Percentiles rank a stretch among this genome's conserved stretches.
Evolutionary conservation across 1,140 invertebrate genomes (phyloP).

Genomic region (Ericerus pela): DNA sequence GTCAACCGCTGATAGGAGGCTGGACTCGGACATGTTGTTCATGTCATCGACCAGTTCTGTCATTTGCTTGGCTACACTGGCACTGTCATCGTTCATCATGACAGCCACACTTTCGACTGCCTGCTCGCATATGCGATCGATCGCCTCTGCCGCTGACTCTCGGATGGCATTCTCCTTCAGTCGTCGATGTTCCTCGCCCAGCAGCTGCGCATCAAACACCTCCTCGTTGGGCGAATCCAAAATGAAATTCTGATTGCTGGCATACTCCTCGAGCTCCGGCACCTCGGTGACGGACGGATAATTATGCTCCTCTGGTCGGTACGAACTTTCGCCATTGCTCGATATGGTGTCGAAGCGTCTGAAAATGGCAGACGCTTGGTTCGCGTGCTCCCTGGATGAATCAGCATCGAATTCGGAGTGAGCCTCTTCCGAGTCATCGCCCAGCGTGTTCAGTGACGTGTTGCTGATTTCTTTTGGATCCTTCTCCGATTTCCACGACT

Average conservation of each 20-base stretch:
- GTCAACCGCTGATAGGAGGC: neutral
- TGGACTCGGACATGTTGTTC: neutral
- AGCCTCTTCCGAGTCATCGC: constrained; percentile 2
- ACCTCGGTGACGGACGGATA: constrained; percentile 1
- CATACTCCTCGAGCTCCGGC: neutral
- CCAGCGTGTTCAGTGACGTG: neutral
- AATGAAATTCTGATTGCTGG: neutral
- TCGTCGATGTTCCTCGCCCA: neutral
- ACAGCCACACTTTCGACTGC: neutral
- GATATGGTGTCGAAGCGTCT: neutral
- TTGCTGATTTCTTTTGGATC: neutral
- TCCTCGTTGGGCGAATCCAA: neutral
- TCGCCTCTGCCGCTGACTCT: too few species aligned
- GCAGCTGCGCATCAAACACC: neutral
- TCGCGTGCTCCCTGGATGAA: neutral
- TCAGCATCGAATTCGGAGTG: neutral
- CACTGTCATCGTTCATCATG: neutral
- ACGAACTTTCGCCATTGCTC: constrained; percentile 4
- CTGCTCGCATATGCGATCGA: neutral
- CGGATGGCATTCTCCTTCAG: neutral
- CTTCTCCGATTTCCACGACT: neutral
- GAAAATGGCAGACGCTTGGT: neutral
- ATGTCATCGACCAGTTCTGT: neutral
- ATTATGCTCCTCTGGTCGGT: neutral
- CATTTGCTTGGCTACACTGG: neutral